A percentile compares a stretch with the other conserved stretches of the same genome.
Conservation (phyloP, 2,113 vertebrate genomes). For the Corythoichthys haematopterus region DNA sequence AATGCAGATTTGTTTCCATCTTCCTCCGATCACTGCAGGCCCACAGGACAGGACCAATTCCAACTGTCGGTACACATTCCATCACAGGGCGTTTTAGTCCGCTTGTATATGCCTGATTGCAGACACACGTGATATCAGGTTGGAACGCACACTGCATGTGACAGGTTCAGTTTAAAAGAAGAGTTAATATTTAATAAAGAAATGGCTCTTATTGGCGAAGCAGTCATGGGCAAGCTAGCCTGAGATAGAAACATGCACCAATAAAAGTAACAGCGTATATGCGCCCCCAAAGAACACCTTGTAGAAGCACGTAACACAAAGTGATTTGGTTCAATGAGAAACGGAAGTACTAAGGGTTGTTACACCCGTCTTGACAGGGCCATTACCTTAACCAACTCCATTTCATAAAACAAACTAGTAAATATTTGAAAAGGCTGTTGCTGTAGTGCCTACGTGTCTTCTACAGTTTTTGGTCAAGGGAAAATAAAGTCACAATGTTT, state of each 20-base stretch:
- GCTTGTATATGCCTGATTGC: slow-evolving; percentile 12
- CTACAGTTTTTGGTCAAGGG: not conserved
- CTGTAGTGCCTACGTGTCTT: not conserved
- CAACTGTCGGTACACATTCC: slow-evolving; percentile 16
- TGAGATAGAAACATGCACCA: slow-evolving; percentile 32
- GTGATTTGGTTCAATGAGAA: not conserved
- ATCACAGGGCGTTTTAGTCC: not conserved
- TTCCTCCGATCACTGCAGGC: slow-evolving; percentile 13
- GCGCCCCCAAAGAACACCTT: slow-evolving; percentile 22
- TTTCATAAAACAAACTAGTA: slow-evolving; percentile 4
- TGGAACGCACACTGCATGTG: slow-evolving; percentile 12
- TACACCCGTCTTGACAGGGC: not conserved
- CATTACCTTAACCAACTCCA: not conserved
- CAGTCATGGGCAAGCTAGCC: slow-evolving; percentile 7
- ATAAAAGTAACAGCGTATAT: slow-evolving; percentile 31
- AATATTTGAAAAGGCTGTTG: slow-evolving; percentile 28
- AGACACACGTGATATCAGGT: not conserved
- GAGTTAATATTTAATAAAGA: slow-evolving; percentile 60
- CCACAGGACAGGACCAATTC: not conserved
- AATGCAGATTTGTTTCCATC: slow-evolving; percentile 9
- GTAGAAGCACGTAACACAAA: slow-evolving; percentile 15
- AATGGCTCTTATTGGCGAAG: slow-evolving; percentile 35
- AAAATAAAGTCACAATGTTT: slow-evolving; percentile 1
- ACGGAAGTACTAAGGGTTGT: slow-evolving; percentile 5
- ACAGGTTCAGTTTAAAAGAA: slow-evolving; percentile 31